Percentiles rank a stretch among this genome's conserved stretches.
Evolutionary conservation across 2,888 invertebrate species (phyloP).

Genomic region (Altica lythri): DNA sequence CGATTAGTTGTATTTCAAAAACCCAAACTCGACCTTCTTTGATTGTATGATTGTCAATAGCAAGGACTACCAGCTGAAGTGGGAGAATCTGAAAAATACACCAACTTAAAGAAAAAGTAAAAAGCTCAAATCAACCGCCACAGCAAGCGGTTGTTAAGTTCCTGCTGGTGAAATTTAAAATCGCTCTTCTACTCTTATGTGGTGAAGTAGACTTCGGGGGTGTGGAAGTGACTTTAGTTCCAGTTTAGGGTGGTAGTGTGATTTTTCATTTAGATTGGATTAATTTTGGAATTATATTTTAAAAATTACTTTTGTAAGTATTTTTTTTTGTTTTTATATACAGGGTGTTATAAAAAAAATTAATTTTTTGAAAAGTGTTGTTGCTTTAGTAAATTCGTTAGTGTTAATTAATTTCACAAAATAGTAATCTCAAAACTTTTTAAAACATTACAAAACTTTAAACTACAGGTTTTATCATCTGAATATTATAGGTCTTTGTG

Average conservation of each 20-base stretch:
- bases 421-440: no score
- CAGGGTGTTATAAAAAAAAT: no score
- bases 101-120: constrained; percentile 26
- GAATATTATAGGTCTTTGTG: no score
- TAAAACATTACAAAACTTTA: no score
- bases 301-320: constrained; percentile 5
- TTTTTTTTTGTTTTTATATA: not conserved
- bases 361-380: no score
- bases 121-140: constrained; percentile 21
- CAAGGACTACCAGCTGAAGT: constrained; percentile 30
- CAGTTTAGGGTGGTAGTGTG: not conserved
- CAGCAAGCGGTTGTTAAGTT: constrained; percentile 18
- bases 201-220: constrained; percentile 29
- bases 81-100: constrained; percentile 32
- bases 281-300: constrained; percentile 2
- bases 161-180: constrained; percentile 7
- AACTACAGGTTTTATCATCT: no score
- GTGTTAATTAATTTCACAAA: no score
- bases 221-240: constrained; percentile 32
- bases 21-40: constrained; percentile 23
- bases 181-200: constrained; percentile 8
- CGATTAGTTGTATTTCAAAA: not conserved
- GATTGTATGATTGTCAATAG: constrained; percentile 28
- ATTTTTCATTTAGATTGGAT: constrained; percentile 5
- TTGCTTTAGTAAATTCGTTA: no score